phyloP scores from a whole-genome alignment of 2,888 invertebrate genomes.

The Heterodera filipjevi region DNA sequence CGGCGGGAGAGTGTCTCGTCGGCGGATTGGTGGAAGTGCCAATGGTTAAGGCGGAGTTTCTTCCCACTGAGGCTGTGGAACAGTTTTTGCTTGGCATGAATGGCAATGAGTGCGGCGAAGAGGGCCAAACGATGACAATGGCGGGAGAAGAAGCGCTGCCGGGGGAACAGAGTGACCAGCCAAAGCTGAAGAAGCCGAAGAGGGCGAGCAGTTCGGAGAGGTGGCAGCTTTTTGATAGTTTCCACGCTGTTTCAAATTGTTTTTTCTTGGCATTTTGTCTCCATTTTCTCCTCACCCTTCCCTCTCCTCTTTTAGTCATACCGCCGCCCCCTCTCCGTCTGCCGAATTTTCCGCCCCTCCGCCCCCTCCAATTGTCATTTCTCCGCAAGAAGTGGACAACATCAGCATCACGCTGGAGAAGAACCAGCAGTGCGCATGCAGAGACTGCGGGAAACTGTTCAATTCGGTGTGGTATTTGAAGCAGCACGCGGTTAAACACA shows the following conservation, averaged over 20 bases:
- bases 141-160: not conserved
- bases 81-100: constrained; percentile 13
- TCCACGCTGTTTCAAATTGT: not conserved
- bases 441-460: constrained; percentile 62
- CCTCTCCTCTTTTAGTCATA: not conserved
- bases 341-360: constrained; percentile 55
- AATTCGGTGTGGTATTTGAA: constrained; percentile 63
- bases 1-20: not conserved
- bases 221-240: not conserved
- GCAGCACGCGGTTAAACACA: constrained; percentile 62
- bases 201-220: constrained; percentile 2
- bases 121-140: not conserved
- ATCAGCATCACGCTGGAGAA: constrained; percentile 62
- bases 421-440: constrained; percentile 64
- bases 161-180: not conserved
- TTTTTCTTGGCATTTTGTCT: not conserved
- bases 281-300: not conserved
- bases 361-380: constrained; percentile 57
- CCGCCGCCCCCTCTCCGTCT: not conserved
- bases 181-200: not conserved
- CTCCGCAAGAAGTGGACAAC: constrained; percentile 61
- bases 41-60: not conserved
- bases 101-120: not conserved
- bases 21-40: not conserved
- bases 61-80: constrained; percentile 6